Base-by-base conservation (phyloP, 1,140 invertebrate species). In the Drosophila burlai region DNA sequence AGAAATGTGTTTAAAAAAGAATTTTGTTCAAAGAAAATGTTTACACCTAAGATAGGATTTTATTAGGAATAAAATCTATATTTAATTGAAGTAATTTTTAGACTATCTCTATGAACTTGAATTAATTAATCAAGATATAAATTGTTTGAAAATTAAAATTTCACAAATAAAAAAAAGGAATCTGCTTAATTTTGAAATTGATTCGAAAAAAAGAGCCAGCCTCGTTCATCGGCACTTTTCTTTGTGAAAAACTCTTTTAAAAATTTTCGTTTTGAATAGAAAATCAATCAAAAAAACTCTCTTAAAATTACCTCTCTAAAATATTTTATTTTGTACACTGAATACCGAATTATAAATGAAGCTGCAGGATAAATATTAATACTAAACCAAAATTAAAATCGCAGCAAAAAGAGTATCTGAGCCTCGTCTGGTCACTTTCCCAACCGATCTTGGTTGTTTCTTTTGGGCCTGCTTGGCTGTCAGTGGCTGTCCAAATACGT, bases 401-500 rank as follows among this genome's bases (percentile, higher is more conserved):
- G 1, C n/a, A 9, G 7, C 7, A 10, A 21, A 11, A n/a, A 77
- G 75, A 57, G 83, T 76, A 89, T 80, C 34, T 36, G 1, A 3
- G 2, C 1, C 10, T 64, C 46, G 26, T 43, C 40, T 46, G 16
- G 18, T 18, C 24, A 8, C 0, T 18, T 6, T 6, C 15, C 16
- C 26, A 34, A 15, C n/a, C 31, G 7, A 55, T 75, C 71, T 80
- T 73, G 54, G 52, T 62, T 63, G 65, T 72, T 78, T 74, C 61
- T 66, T 72, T 80, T 71, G 71, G 55, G 68, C 43, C 75, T 68
- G 68, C 81, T 81, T 69, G 85, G 63, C 62, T 89, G 84, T 89
- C 84, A 89, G 78, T 89, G 85, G 85, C 69, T 89, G 84, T 89
- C 84, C 66, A 89, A 89, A 89, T 89, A 89, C 84, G 84, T 89